Evolutionary conservation across 2,113 vertebrate species (phyloP).

Genomic region (Hypocryptadius cinnamomeus): DNA sequence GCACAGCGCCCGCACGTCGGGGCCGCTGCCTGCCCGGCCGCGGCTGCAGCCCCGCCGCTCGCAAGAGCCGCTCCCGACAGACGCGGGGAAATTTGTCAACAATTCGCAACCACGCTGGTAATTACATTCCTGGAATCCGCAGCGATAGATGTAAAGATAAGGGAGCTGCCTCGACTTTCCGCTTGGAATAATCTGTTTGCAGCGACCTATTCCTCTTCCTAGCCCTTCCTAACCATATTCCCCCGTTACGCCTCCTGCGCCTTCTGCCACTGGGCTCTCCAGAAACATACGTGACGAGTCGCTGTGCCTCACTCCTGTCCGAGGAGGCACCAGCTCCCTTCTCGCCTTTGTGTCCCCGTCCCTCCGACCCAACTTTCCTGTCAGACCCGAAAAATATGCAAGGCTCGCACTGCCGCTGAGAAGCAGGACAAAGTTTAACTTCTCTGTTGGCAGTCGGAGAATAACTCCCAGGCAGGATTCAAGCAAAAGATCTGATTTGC

Average conservation of each 20-base stretch:
- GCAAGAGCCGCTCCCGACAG: background rate
- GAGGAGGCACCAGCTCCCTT: constrained; percentile 22
- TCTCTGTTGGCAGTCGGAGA: constrained; percentile 66
- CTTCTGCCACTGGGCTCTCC: background rate
- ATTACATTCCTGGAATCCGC: constrained; percentile 37
- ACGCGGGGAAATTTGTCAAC: constrained; percentile 40
- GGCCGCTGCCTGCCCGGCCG: background rate
- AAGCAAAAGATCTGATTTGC: constrained; percentile 74
- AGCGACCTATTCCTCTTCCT: background rate
- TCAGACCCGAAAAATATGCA: constrained; percentile 60
- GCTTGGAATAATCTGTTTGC: background rate
- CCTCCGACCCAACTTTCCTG: constrained; percentile 27
- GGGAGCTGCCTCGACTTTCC: constrained; percentile 40
- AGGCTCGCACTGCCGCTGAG: constrained; percentile 58
- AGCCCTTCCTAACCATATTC: background rate
- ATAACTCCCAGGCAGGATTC: constrained; percentile 70
- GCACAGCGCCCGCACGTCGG: background rate
- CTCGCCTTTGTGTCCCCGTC: constrained; percentile 10
- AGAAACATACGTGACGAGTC: background rate
- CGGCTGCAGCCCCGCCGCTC: background rate
- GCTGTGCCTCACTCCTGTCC: background rate
- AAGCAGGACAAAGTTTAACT: constrained; percentile 71
- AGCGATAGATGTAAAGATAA: constrained; percentile 50
- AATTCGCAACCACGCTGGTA: constrained; percentile 28
- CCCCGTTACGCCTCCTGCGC: background rate